Evolutionary conservation across 2,113 vertebrate species (phyloP).

Genomic region (Orthonyx spaldingii): DNA sequence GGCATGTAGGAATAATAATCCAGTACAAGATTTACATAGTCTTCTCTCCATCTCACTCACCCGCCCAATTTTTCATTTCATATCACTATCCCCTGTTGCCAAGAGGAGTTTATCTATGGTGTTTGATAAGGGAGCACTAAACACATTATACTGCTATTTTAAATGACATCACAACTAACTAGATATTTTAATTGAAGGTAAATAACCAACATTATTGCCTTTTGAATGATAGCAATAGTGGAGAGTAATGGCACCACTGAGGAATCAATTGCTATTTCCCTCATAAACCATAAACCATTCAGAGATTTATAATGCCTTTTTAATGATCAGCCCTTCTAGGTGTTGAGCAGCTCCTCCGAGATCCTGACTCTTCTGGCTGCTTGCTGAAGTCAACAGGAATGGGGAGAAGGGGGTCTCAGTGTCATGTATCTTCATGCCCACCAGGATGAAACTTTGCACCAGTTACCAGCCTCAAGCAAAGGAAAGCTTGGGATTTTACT

Average conservation of each 20-base stretch:
- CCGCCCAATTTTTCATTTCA: conserved; percentile 22
- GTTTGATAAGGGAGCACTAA: conserved; percentile 60
- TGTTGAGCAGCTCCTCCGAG: conserved; percentile 43
- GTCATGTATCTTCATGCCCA: neutral
- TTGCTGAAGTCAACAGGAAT: neutral
- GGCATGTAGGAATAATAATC: neutral
- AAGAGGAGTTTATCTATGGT: conserved; percentile 49
- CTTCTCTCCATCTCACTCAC: neutral
- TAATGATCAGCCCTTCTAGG: conserved; percentile 56
- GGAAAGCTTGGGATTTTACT: neutral
- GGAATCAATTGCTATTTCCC: conserved; percentile 61
- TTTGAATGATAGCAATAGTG: conserved; percentile 62
- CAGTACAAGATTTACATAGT: neutral
- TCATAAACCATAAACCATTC: conserved; percentile 66
- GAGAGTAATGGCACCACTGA: conserved; percentile 60
- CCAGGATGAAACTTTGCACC: neutral
- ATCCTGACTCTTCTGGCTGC: conserved; percentile 36
- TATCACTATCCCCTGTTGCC: conserved; percentile 26
- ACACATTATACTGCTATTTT: conserved; percentile 57
- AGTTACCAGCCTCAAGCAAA: neutral
- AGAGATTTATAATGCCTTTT: conserved; percentile 67
- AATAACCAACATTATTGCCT: conserved; percentile 67
- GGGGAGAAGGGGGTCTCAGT: neutral
- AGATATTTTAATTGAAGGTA: conserved; percentile 69
- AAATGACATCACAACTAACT: conserved; percentile 69